Conservation (phyloP, 2,113 vertebrate genomes). For the Gobio gobio region DNA sequence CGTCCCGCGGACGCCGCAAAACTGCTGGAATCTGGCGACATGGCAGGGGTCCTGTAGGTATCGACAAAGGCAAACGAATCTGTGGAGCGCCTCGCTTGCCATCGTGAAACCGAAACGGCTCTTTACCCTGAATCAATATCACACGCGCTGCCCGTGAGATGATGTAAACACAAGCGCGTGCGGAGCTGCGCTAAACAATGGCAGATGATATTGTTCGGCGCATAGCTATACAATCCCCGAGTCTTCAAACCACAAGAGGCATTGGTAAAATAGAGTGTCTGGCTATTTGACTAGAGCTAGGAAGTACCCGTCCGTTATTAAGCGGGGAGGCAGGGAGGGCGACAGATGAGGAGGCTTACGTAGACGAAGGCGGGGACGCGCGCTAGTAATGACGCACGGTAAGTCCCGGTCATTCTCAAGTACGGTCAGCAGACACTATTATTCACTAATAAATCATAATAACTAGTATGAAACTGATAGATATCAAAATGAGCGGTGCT, state of each 20-base stretch:
- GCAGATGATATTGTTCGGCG: not conserved
- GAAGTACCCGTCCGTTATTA: conserved; percentile 32
- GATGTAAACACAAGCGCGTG: conserved; percentile 19
- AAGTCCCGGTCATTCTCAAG: not conserved
- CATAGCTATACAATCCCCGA: not conserved
- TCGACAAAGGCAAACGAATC: conserved; percentile 69
- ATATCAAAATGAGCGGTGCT: not conserved
- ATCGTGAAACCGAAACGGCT: conserved; percentile 55
- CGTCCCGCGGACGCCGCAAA: conserved; percentile 87
- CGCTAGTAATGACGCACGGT: conserved; percentile 41
- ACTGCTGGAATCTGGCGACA: conserved; percentile 88
- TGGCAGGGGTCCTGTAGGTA: conserved; percentile 86
- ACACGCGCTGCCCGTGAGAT: conserved; percentile 19
- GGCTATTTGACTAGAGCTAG: not conserved
- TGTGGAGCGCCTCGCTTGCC: conserved; percentile 61
- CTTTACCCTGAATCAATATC: not conserved
- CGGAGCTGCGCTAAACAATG: not conserved
- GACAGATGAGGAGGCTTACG: conserved; percentile 11
- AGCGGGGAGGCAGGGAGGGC: not conserved
- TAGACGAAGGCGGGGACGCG: conserved; percentile 30
- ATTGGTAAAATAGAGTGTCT: not conserved
- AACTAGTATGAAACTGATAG: not conserved
- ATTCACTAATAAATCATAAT: not conserved
- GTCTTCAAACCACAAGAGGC: not conserved
- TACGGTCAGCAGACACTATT: not conserved